Conservation (phyloP, 2,113 vertebrate species). For the Uropsilus gracilis region DNA sequence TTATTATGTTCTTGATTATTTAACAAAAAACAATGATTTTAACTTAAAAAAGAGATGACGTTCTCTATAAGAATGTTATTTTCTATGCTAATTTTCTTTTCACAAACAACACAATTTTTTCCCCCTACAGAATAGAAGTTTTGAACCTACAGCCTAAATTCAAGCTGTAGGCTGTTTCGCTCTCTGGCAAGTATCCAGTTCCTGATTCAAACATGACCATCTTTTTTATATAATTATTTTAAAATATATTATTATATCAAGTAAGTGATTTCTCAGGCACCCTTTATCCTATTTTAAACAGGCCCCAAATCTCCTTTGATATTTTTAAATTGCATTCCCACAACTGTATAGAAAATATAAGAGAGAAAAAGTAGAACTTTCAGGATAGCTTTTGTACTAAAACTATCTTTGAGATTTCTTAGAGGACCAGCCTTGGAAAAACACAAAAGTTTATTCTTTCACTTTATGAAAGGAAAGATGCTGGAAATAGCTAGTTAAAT, state of each 20-base stretch:
- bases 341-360: neutral
- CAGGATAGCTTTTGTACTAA: neutral
- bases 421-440: neutral
- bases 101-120: neutral
- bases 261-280: neutral
- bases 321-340: neutral
- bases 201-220: neutral
- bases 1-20: neutral
- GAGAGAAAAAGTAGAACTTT: neutral
- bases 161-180: neutral
- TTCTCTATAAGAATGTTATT: neutral
- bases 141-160: neutral
- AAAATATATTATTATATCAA: neutral
- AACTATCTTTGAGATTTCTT: neutral
- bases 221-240: neutral
- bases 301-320: neutral
- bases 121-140: neutral
- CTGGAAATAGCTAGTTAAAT: neutral
- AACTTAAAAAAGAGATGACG: neutral
- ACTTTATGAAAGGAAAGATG: neutral
- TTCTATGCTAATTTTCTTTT: neutral
- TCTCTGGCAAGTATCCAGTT: neutral
- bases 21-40: neutral
- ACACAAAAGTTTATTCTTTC: neutral
- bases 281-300: neutral